These are phyloP conservation scores for Aplysina aerophoba DNA, from an alignment of 37 sponge, comb jelly and placozoan species.

Conservation along the genomic window DNA sequence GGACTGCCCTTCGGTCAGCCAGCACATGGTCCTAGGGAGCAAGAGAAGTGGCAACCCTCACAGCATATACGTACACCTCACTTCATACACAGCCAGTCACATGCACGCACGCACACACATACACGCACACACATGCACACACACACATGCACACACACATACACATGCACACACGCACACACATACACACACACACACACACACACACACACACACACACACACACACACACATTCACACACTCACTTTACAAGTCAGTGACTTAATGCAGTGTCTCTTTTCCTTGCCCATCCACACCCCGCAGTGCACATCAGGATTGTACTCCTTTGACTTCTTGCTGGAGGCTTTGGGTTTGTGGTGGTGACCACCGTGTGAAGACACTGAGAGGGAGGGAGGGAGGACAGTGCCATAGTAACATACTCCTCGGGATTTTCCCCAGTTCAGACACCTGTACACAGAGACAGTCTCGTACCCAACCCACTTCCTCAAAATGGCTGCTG, in stretches of 20 bases:
- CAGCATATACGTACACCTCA: neutral
- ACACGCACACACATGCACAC: no score
- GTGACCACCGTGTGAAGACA: neutral
- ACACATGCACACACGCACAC: no score
- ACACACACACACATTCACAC: no score
- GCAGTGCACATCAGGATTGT: conserved; percentile 77
- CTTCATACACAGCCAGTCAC: neutral
- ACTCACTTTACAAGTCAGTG: conserved; percentile 85
- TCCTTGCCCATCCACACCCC: conserved; percentile 77
- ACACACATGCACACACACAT: no score
- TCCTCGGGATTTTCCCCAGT: no score
- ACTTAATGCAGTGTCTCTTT: conserved; percentile 56
- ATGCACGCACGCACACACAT: neutral
- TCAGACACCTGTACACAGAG: no score
- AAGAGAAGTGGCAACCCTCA: neutral
- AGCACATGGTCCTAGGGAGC: conserved; percentile 39
- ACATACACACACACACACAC: no score
- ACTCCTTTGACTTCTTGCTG: conserved; percentile 38
- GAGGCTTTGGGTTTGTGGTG: neutral
- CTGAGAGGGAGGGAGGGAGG: neutral
- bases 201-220: no score
- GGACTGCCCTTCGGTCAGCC: conserved; percentile 33
- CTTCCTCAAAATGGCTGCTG: no score
- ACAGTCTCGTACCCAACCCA: no score
- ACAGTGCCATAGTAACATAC: no score